Evolutionary conservation across 23 tunicate species (phyloP).

Genomic region (Halocynthia roretzi): DNA sequence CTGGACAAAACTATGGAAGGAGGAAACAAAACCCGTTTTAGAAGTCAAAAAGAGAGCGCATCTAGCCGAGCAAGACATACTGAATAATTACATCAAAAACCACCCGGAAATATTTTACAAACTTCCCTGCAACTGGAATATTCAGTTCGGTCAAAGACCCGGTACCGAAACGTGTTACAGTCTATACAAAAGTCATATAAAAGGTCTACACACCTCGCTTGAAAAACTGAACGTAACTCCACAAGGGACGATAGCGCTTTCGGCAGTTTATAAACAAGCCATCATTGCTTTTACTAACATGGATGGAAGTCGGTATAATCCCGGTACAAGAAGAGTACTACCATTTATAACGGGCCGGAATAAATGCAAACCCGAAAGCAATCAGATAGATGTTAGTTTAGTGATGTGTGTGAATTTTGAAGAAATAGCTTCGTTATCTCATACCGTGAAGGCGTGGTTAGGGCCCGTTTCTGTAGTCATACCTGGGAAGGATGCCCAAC

Average conservation of each 20-base stretch:
- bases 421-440: too few species aligned
- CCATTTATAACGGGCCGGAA: too few species aligned
- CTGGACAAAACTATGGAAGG: conserved; percentile 1
- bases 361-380: too few species aligned
- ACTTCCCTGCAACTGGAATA: conserved; percentile 8
- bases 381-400: too few species aligned
- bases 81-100: not conserved
- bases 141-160: not conserved
- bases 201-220: not conserved
- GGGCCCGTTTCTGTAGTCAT: too few species aligned
- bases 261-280: not conserved
- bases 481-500: too few species aligned
- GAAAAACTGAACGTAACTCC: not conserved
- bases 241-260: not conserved
- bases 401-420: too few species aligned
- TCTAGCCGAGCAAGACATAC: conserved; percentile 1
- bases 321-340: too few species aligned
- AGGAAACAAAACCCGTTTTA: not conserved
- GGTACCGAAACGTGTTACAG: not conserved
- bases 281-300: not conserved
- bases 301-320: not conserved
- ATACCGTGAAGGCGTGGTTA: too few species aligned
- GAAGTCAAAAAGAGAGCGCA: not conserved
- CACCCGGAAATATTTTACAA: conserved; percentile 2
- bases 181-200: not conserved